Conservation (phyloP, 2,888 invertebrate genomes). For the Cephus pulcher region DNA sequence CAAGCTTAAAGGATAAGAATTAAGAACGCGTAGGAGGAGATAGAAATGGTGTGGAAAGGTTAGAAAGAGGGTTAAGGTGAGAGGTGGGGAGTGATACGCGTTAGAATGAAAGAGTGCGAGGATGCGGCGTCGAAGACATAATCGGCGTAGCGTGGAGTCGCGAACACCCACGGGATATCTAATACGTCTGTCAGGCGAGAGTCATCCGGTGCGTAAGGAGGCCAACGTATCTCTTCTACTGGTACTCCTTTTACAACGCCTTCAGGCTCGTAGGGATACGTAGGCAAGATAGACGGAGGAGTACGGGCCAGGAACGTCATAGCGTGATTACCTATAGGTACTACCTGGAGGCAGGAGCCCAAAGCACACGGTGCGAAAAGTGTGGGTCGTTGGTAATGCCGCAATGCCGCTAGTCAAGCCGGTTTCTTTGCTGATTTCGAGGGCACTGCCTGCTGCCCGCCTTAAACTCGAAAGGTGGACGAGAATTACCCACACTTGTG, state of each 20-base stretch:
- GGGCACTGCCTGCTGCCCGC: conserved; percentile 24
- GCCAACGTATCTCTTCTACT: neutral
- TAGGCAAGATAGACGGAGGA: neutral
- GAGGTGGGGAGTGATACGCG: neutral
- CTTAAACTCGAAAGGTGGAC: conserved; percentile 8
- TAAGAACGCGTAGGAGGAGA: neutral
- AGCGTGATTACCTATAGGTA: conserved; percentile 1
- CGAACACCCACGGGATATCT: neutral
- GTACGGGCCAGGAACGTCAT: neutral
- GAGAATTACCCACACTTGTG: neutral
- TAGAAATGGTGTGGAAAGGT: neutral
- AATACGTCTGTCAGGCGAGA: conserved; percentile 3
- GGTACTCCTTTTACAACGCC: neutral
- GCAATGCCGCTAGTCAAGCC: conserved; percentile 24
- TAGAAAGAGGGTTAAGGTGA: neutral
- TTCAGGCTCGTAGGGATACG: neutral
- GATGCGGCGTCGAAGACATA: neutral
- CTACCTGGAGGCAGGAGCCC: neutral
- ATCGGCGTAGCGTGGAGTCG: neutral
- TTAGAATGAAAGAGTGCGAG: neutral
- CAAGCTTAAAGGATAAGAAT: neutral
- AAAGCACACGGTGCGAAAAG: conserved; percentile 3
- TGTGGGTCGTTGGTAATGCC: conserved; percentile 21
- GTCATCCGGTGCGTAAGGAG: conserved; percentile 2
- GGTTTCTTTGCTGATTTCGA: conserved; percentile 32